Conservation (phyloP, 2,113 vertebrate species). For the Neolamprologus toae region DNA sequence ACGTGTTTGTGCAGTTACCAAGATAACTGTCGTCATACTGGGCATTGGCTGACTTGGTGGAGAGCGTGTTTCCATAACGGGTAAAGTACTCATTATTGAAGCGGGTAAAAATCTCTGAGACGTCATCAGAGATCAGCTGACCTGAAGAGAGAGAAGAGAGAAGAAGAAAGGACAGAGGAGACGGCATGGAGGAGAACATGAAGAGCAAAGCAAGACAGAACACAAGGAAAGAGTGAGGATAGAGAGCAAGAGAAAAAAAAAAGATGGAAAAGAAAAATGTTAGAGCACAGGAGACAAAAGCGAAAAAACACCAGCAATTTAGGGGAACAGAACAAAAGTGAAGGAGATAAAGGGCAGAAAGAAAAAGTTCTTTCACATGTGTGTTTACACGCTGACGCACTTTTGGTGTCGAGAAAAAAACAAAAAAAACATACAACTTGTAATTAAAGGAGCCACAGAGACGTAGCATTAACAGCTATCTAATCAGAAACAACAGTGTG, state of each 20-base stretch:
- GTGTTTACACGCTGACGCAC: neutral
- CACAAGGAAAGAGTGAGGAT: neutral
- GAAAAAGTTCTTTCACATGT: neutral
- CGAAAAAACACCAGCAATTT: neutral
- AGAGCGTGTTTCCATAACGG: conserved; percentile 74
- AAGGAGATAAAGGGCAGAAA: neutral
- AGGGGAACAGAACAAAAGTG: neutral
- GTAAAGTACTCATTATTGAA: conserved; percentile 61
- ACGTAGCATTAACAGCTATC: neutral
- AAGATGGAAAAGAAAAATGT: neutral
- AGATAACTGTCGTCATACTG: conserved; percentile 94
- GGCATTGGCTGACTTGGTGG: conserved; percentile 82
- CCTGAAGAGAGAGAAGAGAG: conserved; percentile 56
- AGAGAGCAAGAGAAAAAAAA: neutral
- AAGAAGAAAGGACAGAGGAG: neutral
- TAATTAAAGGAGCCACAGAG: conserved; percentile 15
- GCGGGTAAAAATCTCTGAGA: conserved; percentile 83
- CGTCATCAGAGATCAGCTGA: conserved; percentile 90
- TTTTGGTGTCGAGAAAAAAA: neutral
- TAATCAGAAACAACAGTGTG: conserved; percentile 22
- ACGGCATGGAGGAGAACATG: neutral
- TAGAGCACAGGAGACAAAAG: neutral
- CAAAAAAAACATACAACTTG: neutral
- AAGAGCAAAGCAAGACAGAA: neutral
- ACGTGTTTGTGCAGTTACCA: conserved; percentile 62